Evolutionary conservation across 1,140 invertebrate genomes (phyloP).

Genomic region (Drosophila parvula): DNA sequence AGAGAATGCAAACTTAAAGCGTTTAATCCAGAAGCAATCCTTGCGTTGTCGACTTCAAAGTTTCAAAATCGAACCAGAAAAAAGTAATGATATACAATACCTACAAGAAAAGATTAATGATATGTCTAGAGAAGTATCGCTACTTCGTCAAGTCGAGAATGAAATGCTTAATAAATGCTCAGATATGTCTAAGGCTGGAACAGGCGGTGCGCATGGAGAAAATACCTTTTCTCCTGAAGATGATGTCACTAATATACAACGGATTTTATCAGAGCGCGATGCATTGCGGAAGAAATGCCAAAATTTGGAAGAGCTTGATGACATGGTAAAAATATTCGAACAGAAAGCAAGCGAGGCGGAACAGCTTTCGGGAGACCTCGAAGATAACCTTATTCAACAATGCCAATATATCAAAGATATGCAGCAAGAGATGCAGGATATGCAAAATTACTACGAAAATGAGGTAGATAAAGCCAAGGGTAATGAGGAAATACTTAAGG

Average conservation of each 20-base stretch:
- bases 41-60: neutral
- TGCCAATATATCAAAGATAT: conserved; percentile 56
- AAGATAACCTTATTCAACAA: conserved; percentile 41
- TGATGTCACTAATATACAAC: conserved; percentile 51
- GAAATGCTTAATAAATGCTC: conserved; percentile 22
- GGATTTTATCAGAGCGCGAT: conserved; percentile 62
- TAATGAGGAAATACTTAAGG: conserved; percentile 58
- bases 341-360: conserved; percentile 24
- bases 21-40: conserved; percentile 65
- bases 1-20: conserved; percentile 61
- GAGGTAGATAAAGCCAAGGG: conserved; percentile 51
- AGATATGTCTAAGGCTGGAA: neutral
- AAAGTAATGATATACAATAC: conserved; percentile 57
- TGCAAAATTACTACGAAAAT: conserved; percentile 66
- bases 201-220: neutral
- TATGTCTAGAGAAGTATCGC: conserved; percentile 52
- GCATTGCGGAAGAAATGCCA: conserved; percentile 57
- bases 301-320: conserved; percentile 34
- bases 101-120: conserved; percentile 63
- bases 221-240: conserved; percentile 4
- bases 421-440: conserved; percentile 65
- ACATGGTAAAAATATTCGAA: conserved; percentile 23
- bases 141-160: conserved; percentile 57
- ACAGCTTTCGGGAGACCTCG: conserved; percentile 20
- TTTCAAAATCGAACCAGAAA: conserved; percentile 34